Base-by-base conservation (phyloP, 2,888 invertebrate genomes). In the Polia nebulosa region DNA sequence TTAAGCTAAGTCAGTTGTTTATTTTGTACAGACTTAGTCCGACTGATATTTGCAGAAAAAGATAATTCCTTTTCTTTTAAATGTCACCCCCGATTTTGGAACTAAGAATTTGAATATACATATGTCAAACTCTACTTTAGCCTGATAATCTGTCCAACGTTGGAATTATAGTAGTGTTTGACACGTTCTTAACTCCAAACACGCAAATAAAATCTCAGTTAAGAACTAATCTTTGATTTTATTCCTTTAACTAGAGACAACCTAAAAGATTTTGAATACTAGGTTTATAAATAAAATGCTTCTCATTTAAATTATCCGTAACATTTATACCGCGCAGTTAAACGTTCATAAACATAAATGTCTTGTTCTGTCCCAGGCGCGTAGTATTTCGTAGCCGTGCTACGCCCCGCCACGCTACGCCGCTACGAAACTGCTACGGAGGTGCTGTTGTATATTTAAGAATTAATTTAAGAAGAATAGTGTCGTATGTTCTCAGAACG, bases 391-490 rank as follows among this genome's bases (percentile, higher is more conserved):
- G 74, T 77, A 79, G 70, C 52, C 9, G 39, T 7, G 49, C 49
- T 72, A 62, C 72, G 53, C 22, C 34, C n/a, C n/a, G n/a, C n/a
- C n/a, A n/a, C n/a, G 36, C 49, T 58, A 63, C 57, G 55, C 22
- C n/a, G 60, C 74, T 63, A 76, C 51, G 57, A 39, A 62, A 49
- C 6, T 53, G 45, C 75, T 78, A 71, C 81, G 69, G 41, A 41
- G 60, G 58, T 64, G 72, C 53, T 66, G 64, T 47, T 39, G n/a
- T n/a, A n/a, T 55, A 56, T 76, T 69, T 62, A 15, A 36, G 36
- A 36, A 15, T 15, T 15, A 36, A 36, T 15, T 36, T n/a, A n/a
- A n/a, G n/a, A n/a, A n/a, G n/a, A n/a, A n/a, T n/a, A n/a, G n/a
- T n/a, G n/a, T n/a, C n/a, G n/a, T n/a, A n/a, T n/a, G n/a, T n/a